Base-by-base conservation (phyloP, 1,140 invertebrate species). In the Leptopilina boulardi region DNA sequence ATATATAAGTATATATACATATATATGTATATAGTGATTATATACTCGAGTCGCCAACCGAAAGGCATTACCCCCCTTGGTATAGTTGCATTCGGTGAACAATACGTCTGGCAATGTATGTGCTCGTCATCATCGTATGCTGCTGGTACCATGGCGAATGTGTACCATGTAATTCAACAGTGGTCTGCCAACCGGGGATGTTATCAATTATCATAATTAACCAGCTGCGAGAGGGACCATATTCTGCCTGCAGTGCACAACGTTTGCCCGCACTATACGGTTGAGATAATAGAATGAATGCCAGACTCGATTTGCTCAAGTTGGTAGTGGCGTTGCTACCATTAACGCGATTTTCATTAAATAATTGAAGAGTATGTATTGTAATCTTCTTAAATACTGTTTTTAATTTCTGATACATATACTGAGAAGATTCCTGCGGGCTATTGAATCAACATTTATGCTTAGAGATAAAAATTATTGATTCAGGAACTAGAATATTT, bases 131-230 rank as follows among this genome's bases (percentile, higher is more conserved):
- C 66, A 47, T 38, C 34, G 34, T 38, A 38, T 38, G 34, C 34
- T 76, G 70, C 78, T 71, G 74, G 72, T 19, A 74, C 66, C 73
- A 77, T 30, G 26, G 59, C 30, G 59, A 66, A 30, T 73, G 70
- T 34, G 76, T 77, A 75, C 56, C 78, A 71, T 66, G 75, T 76
- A 56, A 78, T 79, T 80, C 77, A 72, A 81, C 47, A 70, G 18
- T 34, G 44, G 74, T 76, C 44, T 19, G 42, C 44, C 75, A 66
- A 66, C 23, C 59, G 59, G 71, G 42, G 18, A 66, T 66, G 66
- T 82, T 86, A 84, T 85, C 80, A 81, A 86, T 85, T 85, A 77
- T 79, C 75, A 77, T 84, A 83, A 85, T 85, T 83, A 83, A 84
- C 77, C 76, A 70, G 41, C 34, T 78, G 77, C 66, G 79, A 73